phyloP scores from a whole-genome alignment of 2,113 vertebrate genomes.

The Jaculus jaculus region DNA sequence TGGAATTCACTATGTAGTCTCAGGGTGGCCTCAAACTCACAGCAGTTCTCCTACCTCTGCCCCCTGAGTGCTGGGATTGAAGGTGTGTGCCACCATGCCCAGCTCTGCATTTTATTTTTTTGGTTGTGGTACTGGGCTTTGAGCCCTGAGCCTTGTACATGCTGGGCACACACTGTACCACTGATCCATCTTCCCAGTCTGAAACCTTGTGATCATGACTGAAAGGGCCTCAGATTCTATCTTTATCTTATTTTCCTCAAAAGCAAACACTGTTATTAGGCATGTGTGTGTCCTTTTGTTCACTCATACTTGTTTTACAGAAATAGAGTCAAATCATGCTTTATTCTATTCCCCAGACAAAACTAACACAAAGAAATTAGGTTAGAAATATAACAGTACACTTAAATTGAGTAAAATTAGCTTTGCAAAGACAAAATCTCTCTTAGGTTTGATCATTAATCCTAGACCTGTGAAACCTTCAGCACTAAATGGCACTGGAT shows the following conservation, averaged over 20 bases:
- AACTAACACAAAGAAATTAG: constrained; percentile 30
- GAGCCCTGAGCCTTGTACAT: too few species aligned
- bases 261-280: constrained; percentile 21
- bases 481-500: not conserved
- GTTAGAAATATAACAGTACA: constrained; percentile 10
- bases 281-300: not conserved
- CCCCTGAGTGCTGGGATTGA: too few species aligned
- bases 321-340: not conserved
- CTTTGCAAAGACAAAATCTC: not conserved
- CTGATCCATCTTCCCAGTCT: too few species aligned
- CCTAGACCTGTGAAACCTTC: constrained; percentile 22
- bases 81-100: too few species aligned
- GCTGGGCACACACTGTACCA: too few species aligned
- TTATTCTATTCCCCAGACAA: constrained; percentile 21
- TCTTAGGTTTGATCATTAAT: constrained; percentile 50
- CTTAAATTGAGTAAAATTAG: constrained; percentile 49
- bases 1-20: too few species aligned
- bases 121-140: not conserved
- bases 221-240: not conserved
- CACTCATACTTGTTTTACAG: not conserved
- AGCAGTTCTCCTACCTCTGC: too few species aligned
- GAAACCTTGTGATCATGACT: too few species aligned
- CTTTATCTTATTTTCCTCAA: not conserved
- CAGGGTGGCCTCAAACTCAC: too few species aligned
- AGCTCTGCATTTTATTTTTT: too few species aligned